Percentiles rank a stretch among this genome's conserved stretches.
Evolutionary conservation across 2,113 vertebrate genomes (phyloP).

Genomic region (Ctenomys sociabilis): DNA sequence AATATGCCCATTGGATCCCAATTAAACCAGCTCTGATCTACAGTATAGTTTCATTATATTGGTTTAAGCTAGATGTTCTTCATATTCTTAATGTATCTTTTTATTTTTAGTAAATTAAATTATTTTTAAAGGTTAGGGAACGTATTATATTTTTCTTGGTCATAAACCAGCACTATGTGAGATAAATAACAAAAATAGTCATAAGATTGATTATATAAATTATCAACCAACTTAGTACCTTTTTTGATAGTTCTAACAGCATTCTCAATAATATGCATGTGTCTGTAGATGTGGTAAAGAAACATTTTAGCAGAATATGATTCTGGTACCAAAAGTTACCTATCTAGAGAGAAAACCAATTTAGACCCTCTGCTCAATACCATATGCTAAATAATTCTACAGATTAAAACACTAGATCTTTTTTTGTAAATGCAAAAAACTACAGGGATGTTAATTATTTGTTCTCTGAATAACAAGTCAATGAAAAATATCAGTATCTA

Average conservation of each 20-base stretch:
- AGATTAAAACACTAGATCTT: not conserved
- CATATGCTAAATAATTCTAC: not conserved
- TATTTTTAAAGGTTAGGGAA: not conserved
- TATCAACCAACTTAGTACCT: too few species aligned
- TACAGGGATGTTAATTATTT: not conserved
- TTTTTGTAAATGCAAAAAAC: not conserved
- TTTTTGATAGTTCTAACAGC: too few species aligned
- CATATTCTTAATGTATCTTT: not conserved
- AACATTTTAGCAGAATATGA: not conserved
- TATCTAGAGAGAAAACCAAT: not conserved
- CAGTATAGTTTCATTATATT: not conserved
- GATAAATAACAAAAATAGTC: not conserved
- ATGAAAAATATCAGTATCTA: not conserved
- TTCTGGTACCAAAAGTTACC: not conserved
- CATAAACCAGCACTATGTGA: not conserved
- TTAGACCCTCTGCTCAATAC: not conserved
- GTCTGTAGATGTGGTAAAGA: not conserved
- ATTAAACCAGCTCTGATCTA: not conserved
- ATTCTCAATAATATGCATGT: not conserved
- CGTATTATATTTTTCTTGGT: not conserved
- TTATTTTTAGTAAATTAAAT: not conserved
- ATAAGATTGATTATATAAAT: not conserved
- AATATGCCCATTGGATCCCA: not conserved
- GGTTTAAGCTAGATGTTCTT: not conserved
- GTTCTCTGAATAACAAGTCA: conserved; percentile 40